These are phyloP conservation scores for Bufo bufo DNA, from an alignment of 2,113 vertebrate genomes.

Conservation along the genomic window DNA sequence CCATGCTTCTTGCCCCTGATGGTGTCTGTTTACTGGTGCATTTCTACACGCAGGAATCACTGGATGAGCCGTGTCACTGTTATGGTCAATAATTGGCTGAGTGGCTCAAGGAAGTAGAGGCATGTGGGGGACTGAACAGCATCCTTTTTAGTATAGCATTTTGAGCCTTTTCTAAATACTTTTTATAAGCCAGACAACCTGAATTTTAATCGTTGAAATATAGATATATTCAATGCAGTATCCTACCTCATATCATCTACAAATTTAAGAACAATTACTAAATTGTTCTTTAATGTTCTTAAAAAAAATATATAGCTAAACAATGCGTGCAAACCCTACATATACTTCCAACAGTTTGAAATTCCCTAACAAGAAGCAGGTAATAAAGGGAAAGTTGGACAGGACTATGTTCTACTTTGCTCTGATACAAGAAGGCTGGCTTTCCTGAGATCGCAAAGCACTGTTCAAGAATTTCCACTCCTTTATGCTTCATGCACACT, in stretches of 20 bases:
- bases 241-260: background rate
- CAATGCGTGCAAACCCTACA: background rate
- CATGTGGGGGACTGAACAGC: no score
- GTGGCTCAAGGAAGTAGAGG: no score
- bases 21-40: no score
- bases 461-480: background rate
- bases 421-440: slow-evolving; percentile 11
- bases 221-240: background rate
- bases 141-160: no score
- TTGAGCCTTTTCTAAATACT: no score
- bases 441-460: background rate
- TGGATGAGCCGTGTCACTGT: no score
- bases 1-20: no score
- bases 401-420: background rate
- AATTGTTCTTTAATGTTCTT: background rate
- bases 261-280: background rate
- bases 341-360: background rate
- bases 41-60: no score
- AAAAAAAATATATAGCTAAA: background rate
- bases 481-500: slow-evolving; percentile 14
- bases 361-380: background rate
- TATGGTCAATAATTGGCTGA: no score
- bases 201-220: no score
- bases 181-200: no score
- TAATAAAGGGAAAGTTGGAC: background rate